Conservation (phyloP, 2,888 invertebrate genomes). For the Drosophila kanekoi region DNA sequence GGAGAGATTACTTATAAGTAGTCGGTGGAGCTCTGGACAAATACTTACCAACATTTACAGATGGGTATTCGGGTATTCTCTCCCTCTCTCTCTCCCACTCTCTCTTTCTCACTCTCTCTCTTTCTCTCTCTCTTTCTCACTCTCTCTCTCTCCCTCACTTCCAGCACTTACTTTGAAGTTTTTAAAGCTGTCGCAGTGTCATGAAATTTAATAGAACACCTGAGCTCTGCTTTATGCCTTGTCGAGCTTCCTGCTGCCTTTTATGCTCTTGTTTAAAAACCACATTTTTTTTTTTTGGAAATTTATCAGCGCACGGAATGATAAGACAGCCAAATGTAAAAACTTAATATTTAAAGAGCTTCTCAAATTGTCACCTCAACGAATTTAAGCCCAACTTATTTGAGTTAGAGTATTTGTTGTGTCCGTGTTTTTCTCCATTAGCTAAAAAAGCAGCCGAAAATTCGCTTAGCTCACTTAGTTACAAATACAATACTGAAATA, state of each 20-base stretch:
- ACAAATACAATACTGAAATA: constrained; percentile 22
- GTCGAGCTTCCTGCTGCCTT: constrained; percentile 7
- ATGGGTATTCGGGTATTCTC: constrained; percentile 51
- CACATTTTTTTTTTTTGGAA: background rate
- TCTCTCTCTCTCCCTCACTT: background rate
- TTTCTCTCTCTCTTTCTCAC: background rate
- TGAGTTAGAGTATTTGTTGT: background rate
- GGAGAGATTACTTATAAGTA: constrained; percentile 23
- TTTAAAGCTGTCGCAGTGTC: constrained; percentile 58
- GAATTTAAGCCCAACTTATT: background rate
- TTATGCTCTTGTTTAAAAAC: constrained; percentile 3
- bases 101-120: background rate
- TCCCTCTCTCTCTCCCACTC: background rate
- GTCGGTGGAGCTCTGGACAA: constrained; percentile 27
- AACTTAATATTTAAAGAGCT: background rate
- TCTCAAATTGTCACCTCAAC: too few species aligned
- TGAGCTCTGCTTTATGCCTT: constrained; percentile 18
- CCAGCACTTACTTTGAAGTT: constrained; percentile 36
- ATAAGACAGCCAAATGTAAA: background rate
- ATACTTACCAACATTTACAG: constrained; percentile 43
- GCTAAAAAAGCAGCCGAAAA: background rate
- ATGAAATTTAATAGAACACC: constrained; percentile 72
- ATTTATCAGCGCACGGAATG: background rate
- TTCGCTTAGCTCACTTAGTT: constrained; percentile 22
- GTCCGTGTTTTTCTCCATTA: background rate